Conservation (phyloP, 2,888 invertebrate genomes). For the Loripinus fragilis region DNA sequence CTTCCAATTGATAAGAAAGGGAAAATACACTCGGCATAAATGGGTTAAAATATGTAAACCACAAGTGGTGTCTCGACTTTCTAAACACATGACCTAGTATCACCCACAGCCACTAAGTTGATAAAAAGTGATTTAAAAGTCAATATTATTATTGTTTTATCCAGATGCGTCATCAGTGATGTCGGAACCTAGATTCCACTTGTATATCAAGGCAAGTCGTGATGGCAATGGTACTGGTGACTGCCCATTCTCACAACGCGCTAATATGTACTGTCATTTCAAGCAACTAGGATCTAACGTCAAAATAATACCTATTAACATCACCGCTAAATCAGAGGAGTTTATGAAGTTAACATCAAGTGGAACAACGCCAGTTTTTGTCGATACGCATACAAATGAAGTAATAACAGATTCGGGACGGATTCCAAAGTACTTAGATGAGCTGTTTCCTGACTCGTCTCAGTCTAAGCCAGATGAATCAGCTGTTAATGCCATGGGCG, state of each 20-base stretch:
- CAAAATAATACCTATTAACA: conserved; percentile 55
- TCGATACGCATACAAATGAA: conserved; percentile 55
- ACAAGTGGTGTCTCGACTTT: too few species aligned
- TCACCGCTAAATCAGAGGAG: conserved; percentile 60
- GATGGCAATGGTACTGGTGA: conserved; percentile 66
- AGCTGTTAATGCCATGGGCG: conserved; percentile 39
- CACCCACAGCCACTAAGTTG: too few species aligned
- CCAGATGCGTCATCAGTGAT: background rate
- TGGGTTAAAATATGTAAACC: too few species aligned
- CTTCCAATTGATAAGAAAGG: too few species aligned
- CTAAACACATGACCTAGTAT: too few species aligned
- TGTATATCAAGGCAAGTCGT: conserved; percentile 68
- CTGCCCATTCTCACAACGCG: conserved; percentile 70
- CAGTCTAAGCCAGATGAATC: too few species aligned
- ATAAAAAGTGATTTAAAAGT: too few species aligned
- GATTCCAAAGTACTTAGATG: conserved; percentile 59
- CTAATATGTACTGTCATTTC: conserved; percentile 58
- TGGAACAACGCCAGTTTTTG: conserved; percentile 68
- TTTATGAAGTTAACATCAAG: conserved; percentile 62
- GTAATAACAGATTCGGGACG: conserved; percentile 65
- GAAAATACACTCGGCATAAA: too few species aligned
- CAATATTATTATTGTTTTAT: too few species aligned
- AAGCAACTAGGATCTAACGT: conserved; percentile 48
- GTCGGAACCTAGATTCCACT: conserved; percentile 53
- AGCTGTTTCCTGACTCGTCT: conserved; percentile 40